phyloP scores from a whole-genome alignment of 2,888 invertebrate species.

The Brenthis daphne region DNA sequence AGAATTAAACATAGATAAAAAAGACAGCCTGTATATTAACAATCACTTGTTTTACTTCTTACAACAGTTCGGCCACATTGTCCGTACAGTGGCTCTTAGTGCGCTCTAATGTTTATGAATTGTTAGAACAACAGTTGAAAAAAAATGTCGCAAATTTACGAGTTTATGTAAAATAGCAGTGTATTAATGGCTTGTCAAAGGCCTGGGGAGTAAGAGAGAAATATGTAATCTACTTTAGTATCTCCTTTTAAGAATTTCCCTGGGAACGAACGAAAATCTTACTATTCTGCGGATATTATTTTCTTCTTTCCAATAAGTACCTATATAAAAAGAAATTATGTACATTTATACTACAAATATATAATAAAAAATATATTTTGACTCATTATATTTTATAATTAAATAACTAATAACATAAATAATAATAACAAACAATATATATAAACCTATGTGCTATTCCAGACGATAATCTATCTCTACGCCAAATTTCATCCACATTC shows the following conservation, averaged over 20 bases:
- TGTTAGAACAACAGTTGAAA: slow-evolving; percentile 53
- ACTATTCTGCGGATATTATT: too few relatives aligned
- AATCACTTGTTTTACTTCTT: neutral
- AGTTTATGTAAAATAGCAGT: neutral
- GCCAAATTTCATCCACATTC: too few relatives aligned
- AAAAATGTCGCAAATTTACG: slow-evolving; percentile 37
- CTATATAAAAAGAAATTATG: too few relatives aligned
- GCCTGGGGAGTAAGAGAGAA: neutral
- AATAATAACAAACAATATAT: too few relatives aligned
- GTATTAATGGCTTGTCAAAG: neutral
- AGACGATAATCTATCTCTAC: too few relatives aligned
- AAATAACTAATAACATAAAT: too few relatives aligned
- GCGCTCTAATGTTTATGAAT: slow-evolving; percentile 57
- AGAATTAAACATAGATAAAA: neutral
- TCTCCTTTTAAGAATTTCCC: neutral
- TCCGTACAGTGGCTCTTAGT: slow-evolving; percentile 67
- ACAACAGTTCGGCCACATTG: slow-evolving; percentile 51
- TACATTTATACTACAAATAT: too few relatives aligned
- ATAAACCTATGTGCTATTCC: too few relatives aligned
- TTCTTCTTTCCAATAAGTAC: too few relatives aligned
- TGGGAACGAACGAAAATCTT: too few relatives aligned
- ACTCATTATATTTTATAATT: too few relatives aligned
- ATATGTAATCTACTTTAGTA: neutral
- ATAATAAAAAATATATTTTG: too few relatives aligned
- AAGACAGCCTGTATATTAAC: neutral